phyloP scores from a whole-genome alignment of 2,797 vertebrate genomes.

The Sardinella longiceps region DNA sequence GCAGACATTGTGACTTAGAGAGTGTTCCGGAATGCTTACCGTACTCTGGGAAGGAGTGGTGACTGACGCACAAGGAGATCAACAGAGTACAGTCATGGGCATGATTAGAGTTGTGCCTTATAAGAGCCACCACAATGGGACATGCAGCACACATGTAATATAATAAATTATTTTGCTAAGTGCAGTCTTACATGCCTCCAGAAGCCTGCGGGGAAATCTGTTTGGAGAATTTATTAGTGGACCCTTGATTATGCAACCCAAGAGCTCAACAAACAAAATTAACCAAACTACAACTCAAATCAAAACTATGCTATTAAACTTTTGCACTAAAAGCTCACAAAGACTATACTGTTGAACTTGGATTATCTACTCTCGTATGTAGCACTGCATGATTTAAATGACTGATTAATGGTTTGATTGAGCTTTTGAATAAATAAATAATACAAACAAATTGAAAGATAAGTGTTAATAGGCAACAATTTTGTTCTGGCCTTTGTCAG shows the following conservation, averaged over 20 bases:
- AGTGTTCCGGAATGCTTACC: not conserved
- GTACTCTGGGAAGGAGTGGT: not conserved
- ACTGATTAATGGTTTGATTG: not conserved
- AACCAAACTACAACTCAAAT: conserved; percentile 1
- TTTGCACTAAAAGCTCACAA: not conserved
- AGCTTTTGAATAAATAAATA: not conserved
- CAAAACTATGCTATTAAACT: not conserved
- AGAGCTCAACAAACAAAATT: not conserved
- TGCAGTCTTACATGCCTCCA: not conserved
- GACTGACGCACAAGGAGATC: not conserved
- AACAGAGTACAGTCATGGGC: not conserved
- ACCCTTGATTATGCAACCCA: not conserved
- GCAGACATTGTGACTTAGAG: not conserved
- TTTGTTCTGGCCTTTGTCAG: not conserved
- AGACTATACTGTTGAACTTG: not conserved
- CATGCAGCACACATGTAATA: not conserved
- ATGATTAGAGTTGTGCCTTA: not conserved
- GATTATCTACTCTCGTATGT: not conserved
- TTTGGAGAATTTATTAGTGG: not conserved
- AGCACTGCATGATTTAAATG: not conserved
- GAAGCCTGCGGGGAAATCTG: not conserved
- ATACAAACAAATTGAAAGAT: not conserved
- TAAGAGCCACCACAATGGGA: not conserved
- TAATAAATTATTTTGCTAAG: not conserved
- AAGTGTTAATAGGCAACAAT: not conserved